Evolutionary conservation across 37 sponge, comb jelly and placozoan species (phyloP).

Genomic region (Haliclona indistincta): DNA sequence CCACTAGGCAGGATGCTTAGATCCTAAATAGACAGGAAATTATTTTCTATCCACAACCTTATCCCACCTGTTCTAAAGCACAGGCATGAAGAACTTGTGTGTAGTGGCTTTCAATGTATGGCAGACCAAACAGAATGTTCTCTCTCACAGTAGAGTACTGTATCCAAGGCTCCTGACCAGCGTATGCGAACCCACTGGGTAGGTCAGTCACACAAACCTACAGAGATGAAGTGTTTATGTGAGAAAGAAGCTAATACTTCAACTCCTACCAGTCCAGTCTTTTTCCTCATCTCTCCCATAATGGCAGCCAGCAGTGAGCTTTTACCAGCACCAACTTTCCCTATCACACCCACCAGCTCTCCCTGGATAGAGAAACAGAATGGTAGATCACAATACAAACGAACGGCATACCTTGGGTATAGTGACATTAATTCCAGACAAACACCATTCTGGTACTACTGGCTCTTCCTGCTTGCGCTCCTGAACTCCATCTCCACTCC

Average conservation of each 20-base stretch:
- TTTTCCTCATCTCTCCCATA: conserved; percentile 82
- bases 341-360: conserved; percentile 87
- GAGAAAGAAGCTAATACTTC: neutral
- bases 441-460: conserved; percentile 9
- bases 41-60: neutral
- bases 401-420: neutral
- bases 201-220: conserved; percentile 39
- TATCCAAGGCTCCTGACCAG: conserved; percentile 89
- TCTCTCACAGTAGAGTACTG: conserved; percentile 89
- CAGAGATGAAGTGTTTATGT: neutral
- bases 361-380: conserved; percentile 49
- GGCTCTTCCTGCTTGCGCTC: too few species aligned
- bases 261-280: conserved; percentile 59
- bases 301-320: conserved; percentile 90
- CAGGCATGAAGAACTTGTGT: conserved; percentile 75
- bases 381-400: neutral
- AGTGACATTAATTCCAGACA: conserved; percentile 33
- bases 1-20: conserved; percentile 78
- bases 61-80: conserved; percentile 83
- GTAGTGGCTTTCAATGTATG: conserved; percentile 62
- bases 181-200: conserved; percentile 42
- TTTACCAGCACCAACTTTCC: conserved; percentile 92
- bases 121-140: conserved; percentile 89
- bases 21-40: conserved; percentile 40
- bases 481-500: neutral